Conservation (phyloP, 2,888 invertebrate species). For the Agapostemon virescens region DNA sequence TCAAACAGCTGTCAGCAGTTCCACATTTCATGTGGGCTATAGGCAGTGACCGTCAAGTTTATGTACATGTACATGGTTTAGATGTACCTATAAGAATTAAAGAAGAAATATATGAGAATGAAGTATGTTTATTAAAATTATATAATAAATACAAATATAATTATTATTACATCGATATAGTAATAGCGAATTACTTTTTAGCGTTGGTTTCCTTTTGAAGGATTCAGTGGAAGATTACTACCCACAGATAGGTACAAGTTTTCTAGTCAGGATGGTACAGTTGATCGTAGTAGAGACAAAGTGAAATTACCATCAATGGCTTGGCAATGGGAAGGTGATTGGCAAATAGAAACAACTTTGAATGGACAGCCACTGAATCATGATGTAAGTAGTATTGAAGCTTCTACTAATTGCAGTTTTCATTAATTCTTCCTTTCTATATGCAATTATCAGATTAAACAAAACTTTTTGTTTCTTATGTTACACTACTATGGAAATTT, state of each 20-base stretch:
- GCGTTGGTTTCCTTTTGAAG: slow-evolving; percentile 95
- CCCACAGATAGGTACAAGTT: slow-evolving; percentile 94
- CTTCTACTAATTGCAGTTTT: neutral
- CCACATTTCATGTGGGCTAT: slow-evolving; percentile 95
- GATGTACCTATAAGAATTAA: slow-evolving; percentile 94
- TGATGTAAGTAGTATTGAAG: slow-evolving; percentile 83
- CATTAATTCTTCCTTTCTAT: neutral
- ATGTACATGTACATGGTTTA: slow-evolving; percentile 93
- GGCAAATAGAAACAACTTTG: slow-evolving; percentile 91
- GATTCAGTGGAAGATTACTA: slow-evolving; percentile 90
- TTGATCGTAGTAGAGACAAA: slow-evolving; percentile 89
- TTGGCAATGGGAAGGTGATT: slow-evolving; percentile 98
- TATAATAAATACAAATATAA: neutral
- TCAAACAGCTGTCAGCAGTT: slow-evolving; percentile 92
- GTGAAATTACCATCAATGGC: slow-evolving; percentile 95
- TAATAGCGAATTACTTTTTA: slow-evolving; percentile 73
- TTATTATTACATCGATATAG: neutral
- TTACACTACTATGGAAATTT: neutral
- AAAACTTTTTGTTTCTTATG: neutral
- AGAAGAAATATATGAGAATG: slow-evolving; percentile 96
- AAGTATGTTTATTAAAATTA: slow-evolving; percentile 81
- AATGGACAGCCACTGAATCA: slow-evolving; percentile 93
- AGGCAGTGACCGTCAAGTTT: slow-evolving; percentile 95
- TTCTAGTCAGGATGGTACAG: slow-evolving; percentile 91
- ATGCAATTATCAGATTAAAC: neutral